phyloP scores from a whole-genome alignment of 2,797 vertebrate species.

The Coilia nasus region DNA sequence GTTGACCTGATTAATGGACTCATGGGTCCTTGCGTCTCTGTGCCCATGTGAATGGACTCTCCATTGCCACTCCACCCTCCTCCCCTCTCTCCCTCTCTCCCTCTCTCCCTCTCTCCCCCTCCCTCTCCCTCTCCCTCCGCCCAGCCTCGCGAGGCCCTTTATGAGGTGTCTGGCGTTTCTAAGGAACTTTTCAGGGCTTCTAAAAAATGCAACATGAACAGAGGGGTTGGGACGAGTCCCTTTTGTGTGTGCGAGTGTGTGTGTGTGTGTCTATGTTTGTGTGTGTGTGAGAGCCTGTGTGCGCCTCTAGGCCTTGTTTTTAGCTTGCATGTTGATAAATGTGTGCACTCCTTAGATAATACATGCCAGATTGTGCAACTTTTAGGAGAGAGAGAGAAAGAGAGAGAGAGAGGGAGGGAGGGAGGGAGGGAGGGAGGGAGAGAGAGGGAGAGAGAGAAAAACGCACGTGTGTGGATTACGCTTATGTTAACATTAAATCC shows the following conservation, averaged over 20 bases:
- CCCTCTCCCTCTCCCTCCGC: too few relatives aligned
- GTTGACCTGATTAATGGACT: slow-evolving; percentile 14
- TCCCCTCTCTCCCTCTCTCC: too few relatives aligned
- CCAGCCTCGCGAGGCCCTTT: not conserved
- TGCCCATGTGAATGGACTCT: slow-evolving; percentile 9
- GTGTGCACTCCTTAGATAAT: not conserved
- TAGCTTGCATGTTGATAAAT: slow-evolving; percentile 5
- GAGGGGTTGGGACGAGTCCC: slow-evolving; percentile 1
- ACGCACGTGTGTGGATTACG: not conserved
- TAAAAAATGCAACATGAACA: slow-evolving; percentile 71
- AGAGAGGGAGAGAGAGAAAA: not conserved
- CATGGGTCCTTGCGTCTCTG: not conserved
- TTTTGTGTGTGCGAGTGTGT: not conserved
- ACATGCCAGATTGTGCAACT: not conserved
- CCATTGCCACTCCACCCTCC: not conserved
- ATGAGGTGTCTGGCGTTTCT: slow-evolving; percentile 73
- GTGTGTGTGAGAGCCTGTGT: not conserved
- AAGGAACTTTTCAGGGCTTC: slow-evolving; percentile 80
- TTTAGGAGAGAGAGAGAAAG: not conserved
- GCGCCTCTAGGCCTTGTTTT: not conserved
- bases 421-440: not conserved
- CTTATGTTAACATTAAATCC: not conserved
- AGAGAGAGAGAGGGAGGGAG: not conserved
- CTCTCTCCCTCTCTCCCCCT: too few relatives aligned
- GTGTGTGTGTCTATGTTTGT: not conserved